Evolutionary conservation across 2,797 vertebrate species (phyloP).

Genomic region (Galago senegalensis): DNA sequence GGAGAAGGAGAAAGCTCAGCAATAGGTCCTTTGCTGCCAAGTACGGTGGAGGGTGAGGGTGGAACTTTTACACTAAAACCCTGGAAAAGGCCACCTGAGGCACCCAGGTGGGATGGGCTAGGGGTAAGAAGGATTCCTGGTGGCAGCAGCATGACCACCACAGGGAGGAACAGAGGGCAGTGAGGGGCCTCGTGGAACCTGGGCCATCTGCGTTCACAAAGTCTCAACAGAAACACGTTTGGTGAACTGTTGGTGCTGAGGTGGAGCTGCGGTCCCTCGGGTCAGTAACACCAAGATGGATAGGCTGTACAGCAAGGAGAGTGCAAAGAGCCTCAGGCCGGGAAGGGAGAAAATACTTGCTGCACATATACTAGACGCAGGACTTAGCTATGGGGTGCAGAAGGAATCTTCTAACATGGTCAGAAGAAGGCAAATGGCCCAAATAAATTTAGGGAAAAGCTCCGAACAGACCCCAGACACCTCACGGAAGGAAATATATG

Average conservation of each 20-base stretch:
- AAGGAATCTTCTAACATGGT: background rate
- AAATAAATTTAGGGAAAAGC: conserved; percentile 2
- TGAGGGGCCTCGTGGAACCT: background rate
- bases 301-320: background rate
- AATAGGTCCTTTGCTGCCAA: rapidly evolving
- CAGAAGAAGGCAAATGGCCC: background rate
- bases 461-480: background rate
- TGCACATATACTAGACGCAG: background rate
- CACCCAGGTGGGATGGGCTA: background rate
- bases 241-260: background rate
- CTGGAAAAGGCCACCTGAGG: background rate
- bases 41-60: too few species aligned
- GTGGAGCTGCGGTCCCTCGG: background rate
- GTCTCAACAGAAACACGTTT: background rate
- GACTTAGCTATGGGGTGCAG: background rate
- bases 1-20: background rate
- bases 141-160: background rate
- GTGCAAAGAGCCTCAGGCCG: background rate
- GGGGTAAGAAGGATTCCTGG: background rate
- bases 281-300: background rate
- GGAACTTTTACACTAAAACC: background rate
- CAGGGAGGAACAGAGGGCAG: background rate
- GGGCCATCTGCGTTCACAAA: background rate
- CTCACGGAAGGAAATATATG: background rate
- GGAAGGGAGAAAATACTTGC: background rate